A percentile compares a stretch with the other conserved stretches of the same genome.
Evolutionary conservation across 2,113 vertebrate species (phyloP).

Genomic region (Chlamydotis undulata): DNA sequence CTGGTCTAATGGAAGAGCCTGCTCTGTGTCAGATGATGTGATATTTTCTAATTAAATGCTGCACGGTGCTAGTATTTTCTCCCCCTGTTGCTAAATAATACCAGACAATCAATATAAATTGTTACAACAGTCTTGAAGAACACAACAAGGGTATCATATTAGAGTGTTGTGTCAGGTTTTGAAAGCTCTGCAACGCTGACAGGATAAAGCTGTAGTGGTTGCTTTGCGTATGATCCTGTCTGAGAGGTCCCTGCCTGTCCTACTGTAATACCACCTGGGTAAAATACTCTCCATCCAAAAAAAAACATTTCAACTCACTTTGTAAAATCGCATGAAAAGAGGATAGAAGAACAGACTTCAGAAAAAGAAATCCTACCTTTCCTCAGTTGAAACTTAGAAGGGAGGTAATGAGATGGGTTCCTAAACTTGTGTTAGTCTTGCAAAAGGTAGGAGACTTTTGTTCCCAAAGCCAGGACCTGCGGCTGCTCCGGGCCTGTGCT

Average conservation of each 20-base stretch:
- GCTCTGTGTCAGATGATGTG: not conserved
- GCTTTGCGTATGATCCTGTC: not conserved
- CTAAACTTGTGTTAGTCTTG: not conserved
- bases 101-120: not conserved
- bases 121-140: not conserved
- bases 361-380: not conserved
- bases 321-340: not conserved
- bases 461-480: not conserved
- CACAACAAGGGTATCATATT: not conserved
- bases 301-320: accelerated
- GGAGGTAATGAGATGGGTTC: not conserved
- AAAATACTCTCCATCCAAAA: not conserved
- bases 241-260: not conserved
- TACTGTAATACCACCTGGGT: not conserved
- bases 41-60: not conserved
- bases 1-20: not conserved
- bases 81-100: not conserved
- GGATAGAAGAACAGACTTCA: not conserved
- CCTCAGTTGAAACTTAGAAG: not conserved
- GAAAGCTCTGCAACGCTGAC: not conserved
- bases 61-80: not conserved
- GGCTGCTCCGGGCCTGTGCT: not conserved
- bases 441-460: not conserved
- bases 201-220: not conserved
- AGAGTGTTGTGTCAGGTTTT: not conserved